These are phyloP conservation scores for Nyleta sp. DNA, from an alignment of 2,888 invertebrate genomes.

Conservation along the genomic window DNA sequence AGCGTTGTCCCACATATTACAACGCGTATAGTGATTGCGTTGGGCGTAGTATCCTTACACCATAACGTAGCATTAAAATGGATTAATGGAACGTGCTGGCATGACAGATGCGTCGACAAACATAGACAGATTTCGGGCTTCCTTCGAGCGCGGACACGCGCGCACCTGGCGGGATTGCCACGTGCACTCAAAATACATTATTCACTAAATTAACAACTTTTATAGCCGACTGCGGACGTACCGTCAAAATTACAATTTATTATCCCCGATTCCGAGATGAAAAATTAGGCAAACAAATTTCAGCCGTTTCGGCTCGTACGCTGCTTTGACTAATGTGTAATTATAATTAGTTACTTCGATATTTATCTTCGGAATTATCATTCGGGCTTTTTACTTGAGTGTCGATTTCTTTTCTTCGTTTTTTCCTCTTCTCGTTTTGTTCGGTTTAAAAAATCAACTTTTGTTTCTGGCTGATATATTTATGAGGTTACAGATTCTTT, in stretches of 20 bases:
- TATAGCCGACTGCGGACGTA: constrained; percentile 20
- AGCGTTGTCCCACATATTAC: constrained; percentile 64
- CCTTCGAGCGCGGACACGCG: constrained; percentile 53
- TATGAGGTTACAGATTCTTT: too few relatives aligned
- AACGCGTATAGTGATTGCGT: constrained; percentile 57
- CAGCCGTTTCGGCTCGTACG: neutral
- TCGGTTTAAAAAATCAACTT: too few relatives aligned
- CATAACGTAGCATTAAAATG: constrained; percentile 71
- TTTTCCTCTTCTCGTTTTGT: too few relatives aligned
- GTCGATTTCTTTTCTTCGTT: too few relatives aligned
- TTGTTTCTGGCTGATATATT: too few relatives aligned
- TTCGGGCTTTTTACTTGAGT: too few relatives aligned
- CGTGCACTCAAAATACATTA: constrained; percentile 50
- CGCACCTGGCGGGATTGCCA: constrained; percentile 56
- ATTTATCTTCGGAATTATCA: too few relatives aligned
- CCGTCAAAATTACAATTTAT: constrained; percentile 28
- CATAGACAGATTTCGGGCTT: constrained; percentile 67
- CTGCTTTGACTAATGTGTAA: too few relatives aligned
- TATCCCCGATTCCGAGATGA: constrained; percentile 3
- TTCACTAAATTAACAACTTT: constrained; percentile 47
- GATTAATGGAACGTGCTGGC: constrained; percentile 73
- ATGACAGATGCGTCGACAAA: constrained; percentile 75
- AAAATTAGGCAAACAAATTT: neutral
- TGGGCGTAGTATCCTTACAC: constrained; percentile 64
- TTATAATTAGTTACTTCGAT: too few relatives aligned